These are phyloP conservation scores for Eupithecia insigniata DNA, from an alignment of 2,888 invertebrate species.

Conservation along the genomic window DNA sequence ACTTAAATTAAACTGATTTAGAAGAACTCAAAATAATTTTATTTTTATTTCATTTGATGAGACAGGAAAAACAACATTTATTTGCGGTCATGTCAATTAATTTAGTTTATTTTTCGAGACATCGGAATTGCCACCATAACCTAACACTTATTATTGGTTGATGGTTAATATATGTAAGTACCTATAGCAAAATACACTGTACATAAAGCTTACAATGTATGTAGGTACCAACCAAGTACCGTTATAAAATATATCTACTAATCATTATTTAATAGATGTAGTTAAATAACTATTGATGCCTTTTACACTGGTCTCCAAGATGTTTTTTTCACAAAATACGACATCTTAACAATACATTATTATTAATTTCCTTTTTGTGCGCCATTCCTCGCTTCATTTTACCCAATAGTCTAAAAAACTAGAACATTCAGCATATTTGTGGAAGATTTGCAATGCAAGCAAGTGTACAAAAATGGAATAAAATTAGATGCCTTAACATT, in stretches of 20 bases:
- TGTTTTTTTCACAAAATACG: slow-evolving; percentile 1
- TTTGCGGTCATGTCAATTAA: background rate
- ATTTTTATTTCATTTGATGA: background rate
- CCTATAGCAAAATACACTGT: background rate
- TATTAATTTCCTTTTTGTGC: slow-evolving; percentile 21
- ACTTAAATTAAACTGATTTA: no score
- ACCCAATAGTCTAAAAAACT: slow-evolving; percentile 18
- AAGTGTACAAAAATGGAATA: slow-evolving; percentile 12
- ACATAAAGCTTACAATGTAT: background rate
- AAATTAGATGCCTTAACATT: slow-evolving; percentile 19
- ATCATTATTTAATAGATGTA: background rate
- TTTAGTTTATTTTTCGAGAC: background rate
- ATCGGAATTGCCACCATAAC: background rate
- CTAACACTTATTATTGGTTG: background rate
- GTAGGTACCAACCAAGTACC: background rate
- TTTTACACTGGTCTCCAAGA: slow-evolving; percentile 8
- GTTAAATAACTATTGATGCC: background rate
- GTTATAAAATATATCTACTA: background rate
- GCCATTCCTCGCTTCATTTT: slow-evolving; percentile 7
- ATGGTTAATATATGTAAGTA: background rate
- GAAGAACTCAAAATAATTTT: background rate
- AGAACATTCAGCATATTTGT: background rate
- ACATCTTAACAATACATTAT: background rate
- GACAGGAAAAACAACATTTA: background rate
- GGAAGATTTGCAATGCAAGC: slow-evolving; percentile 11